phyloP scores from a whole-genome alignment of 2,113 vertebrate species.

The Alligator sinensis region DNA sequence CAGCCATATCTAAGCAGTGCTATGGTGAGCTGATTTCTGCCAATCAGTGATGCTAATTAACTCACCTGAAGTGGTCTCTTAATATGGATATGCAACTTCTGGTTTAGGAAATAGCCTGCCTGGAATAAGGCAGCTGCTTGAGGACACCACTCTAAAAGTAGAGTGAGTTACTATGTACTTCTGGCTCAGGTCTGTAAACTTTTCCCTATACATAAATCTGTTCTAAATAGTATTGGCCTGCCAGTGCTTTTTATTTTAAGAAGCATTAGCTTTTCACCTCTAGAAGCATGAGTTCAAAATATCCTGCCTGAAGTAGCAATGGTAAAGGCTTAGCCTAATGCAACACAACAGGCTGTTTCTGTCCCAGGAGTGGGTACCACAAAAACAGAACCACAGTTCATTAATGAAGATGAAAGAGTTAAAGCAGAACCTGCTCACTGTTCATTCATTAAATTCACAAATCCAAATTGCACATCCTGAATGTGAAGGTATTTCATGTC shows the following conservation, averaged over 20 bases:
- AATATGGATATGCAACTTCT: too few relatives aligned
- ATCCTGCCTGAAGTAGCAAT: neutral
- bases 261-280: neutral
- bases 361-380: neutral
- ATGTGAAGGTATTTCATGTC: neutral
- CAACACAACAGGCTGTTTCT: neutral
- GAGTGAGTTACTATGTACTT: too few relatives aligned
- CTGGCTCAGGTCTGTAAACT: neutral
- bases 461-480: neutral
- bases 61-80: too few relatives aligned
- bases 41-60: too few relatives aligned
- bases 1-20: too few relatives aligned
- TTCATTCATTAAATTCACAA: neutral
- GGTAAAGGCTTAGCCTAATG: neutral
- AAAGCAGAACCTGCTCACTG: neutral
- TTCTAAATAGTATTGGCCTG: neutral
- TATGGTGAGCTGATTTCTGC: too few relatives aligned
- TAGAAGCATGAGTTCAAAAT: neutral
- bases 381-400: neutral
- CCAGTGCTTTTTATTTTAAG: neutral
- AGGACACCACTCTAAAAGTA: too few relatives aligned
- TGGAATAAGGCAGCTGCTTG: too few relatives aligned
- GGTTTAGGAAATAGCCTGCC: too few relatives aligned
- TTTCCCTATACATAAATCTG: neutral
- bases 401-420: too few relatives aligned